These are phyloP conservation scores for Rhagonycha lutea DNA, from an alignment of 2,888 invertebrate genomes.

Conservation along the genomic window DNA sequence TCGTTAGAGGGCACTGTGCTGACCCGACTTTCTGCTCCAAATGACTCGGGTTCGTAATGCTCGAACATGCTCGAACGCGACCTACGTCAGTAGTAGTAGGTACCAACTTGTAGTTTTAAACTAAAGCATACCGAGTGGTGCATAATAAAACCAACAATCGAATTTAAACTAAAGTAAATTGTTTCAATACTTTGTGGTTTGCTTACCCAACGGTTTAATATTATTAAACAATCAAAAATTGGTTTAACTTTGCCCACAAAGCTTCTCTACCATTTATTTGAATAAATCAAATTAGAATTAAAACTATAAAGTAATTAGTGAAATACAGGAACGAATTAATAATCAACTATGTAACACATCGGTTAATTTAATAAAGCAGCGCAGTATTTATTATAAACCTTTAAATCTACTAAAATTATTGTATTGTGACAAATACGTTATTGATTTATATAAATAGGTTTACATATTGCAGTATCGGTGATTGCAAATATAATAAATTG, in stretches of 20 bases:
- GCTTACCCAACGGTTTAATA: background rate
- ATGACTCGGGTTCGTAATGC: too few species aligned
- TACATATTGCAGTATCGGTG: background rate
- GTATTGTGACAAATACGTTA: conserved; percentile 21
- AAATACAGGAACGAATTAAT: background rate
- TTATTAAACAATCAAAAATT: background rate
- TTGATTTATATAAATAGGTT: conserved; percentile 22
- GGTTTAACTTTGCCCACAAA: background rate
- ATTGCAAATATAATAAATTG: background rate
- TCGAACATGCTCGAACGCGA: too few species aligned
- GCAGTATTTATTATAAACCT: background rate
- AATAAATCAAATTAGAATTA: background rate
- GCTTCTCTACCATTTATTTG: background rate
- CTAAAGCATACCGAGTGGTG: too few species aligned
- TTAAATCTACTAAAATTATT: conserved; percentile 13
- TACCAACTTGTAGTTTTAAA: too few species aligned
- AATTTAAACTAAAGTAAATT: too few species aligned
- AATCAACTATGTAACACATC: background rate
- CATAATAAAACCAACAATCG: too few species aligned
- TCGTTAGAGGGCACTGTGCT: too few species aligned
- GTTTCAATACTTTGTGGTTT: too few species aligned
- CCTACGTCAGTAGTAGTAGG: too few species aligned
- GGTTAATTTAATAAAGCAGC: background rate
- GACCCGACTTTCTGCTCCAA: too few species aligned
- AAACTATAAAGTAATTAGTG: background rate